These are phyloP conservation scores for Bombus fervidus DNA, from an alignment of 1,140 invertebrate species.

Conservation along the genomic window DNA sequence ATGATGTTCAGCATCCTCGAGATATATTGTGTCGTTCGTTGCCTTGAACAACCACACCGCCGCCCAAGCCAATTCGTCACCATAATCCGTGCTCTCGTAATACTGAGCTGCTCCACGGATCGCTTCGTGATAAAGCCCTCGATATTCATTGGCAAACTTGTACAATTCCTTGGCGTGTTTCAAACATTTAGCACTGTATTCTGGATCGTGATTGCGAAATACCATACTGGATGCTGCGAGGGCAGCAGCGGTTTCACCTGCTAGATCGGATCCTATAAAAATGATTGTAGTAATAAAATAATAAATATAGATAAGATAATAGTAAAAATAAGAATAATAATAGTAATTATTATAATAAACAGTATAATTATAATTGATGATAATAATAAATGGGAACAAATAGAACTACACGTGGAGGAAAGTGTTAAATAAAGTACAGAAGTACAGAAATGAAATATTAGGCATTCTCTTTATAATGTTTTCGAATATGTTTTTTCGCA, in stretches of 20 bases:
- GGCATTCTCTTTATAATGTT: no score
- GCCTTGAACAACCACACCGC: slow-evolving; percentile 86
- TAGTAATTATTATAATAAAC: no score
- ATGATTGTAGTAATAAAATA: not conserved
- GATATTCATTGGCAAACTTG: slow-evolving; percentile 84
- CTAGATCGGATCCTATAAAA: slow-evolving; percentile 84
- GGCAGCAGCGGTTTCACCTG: slow-evolving; percentile 85
- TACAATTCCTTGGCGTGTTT: slow-evolving; percentile 84
- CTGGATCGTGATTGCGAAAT: slow-evolving; percentile 79
- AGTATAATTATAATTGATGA: not conserved
- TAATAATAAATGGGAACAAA: not conserved
- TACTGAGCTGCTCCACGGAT: slow-evolving; percentile 83
- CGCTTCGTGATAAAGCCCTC: slow-evolving; percentile 84
- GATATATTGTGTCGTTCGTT: slow-evolving; percentile 83
- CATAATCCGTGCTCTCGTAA: slow-evolving; percentile 85
- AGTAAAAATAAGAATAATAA: no score
- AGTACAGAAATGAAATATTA: no score
- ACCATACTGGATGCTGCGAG: slow-evolving; percentile 84
- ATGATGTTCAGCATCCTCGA: slow-evolving; percentile 82
- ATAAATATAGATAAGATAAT: no score
- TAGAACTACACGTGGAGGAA: no score
- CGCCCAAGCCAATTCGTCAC: slow-evolving; percentile 86
- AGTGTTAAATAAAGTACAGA: no score
- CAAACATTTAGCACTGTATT: slow-evolving; percentile 82
- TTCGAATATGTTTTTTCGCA: no score